Base-by-base conservation (phyloP, 2,888 invertebrate species). In the Hyppa rectilinea region DNA sequence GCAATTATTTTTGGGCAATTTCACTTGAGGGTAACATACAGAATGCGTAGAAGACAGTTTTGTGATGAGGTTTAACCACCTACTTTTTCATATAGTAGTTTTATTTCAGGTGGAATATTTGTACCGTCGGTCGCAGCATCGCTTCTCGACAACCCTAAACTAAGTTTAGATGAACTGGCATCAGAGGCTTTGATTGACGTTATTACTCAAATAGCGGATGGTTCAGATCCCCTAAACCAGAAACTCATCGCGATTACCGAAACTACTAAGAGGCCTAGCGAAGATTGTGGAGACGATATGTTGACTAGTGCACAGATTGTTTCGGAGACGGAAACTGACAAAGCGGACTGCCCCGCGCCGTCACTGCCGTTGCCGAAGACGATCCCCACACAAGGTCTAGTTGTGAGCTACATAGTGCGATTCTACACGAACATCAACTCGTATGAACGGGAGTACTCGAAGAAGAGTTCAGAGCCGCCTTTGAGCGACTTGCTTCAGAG, bases 371-470 rank as follows among this genome's bases (percentile, higher is more conserved):
- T 95, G 63, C 92, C 90, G 74, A 95, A 92, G 87, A 91, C 92
- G 59, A 92, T 95, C 72, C 91, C 94, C 66, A 88, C 93, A 81
- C 93, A 95, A 92, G 92, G 92, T 74, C 78, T 95, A 86, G 94
- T 94, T 66, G 93, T 95, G 84, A 95, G 96, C 90, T 96, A 96
- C 83, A 85, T 96, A 80, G 83, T 95, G 75, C 92, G 92, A 85
- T 95, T 95, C 88, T 98, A 98, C 90, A 97, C 97, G 49, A 96
- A 98, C 84, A 97, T 98, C 23, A 96, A 97, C 47, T 89, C 97
- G 0, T 98, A 98, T 89, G 98, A 98, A 90, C 95, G 97, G 83
- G 97, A 97, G 88, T 96, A 98, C 89, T 97, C 98, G 29, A 98
- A 98, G 95, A 97, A 97, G 89, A 97, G 97, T 83, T 98, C 97